These are phyloP conservation scores for Ptilorrhoa leucosticta DNA, from an alignment of 2,113 vertebrate genomes.

Conservation along the genomic window DNA sequence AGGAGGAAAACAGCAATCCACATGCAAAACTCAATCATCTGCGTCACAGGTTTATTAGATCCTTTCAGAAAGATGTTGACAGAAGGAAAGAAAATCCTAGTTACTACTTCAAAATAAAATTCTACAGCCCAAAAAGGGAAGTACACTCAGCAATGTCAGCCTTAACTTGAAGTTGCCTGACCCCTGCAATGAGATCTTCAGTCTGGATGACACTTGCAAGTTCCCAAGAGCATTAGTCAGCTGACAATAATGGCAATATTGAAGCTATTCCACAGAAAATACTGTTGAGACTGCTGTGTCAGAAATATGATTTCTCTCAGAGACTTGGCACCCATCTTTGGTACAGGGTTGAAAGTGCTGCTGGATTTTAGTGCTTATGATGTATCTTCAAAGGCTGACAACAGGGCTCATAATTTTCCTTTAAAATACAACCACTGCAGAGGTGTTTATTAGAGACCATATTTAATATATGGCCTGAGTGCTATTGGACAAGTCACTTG, in stretches of 20 bases:
- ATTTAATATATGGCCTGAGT: background rate
- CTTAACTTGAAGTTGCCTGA: background rate
- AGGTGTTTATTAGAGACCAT: background rate
- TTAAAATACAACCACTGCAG: background rate
- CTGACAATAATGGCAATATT: background rate
- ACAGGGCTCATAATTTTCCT: background rate
- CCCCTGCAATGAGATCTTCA: background rate
- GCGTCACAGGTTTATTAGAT: conserved; percentile 21
- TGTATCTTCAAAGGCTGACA: background rate
- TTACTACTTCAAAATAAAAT: background rate
- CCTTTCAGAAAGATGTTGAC: background rate
- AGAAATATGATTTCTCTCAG: background rate
- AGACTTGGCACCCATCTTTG: background rate
- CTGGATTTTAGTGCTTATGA: background rate
- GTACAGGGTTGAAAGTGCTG: background rate
- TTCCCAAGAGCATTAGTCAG: background rate
- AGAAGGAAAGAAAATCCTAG: background rate
- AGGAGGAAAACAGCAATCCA: background rate
- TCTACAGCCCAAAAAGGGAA: background rate
- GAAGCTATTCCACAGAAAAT: background rate
- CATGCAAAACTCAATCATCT: background rate
- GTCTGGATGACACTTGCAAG: background rate
- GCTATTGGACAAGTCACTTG: background rate
- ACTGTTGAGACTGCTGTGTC: background rate
- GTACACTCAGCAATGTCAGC: background rate